Evolutionary conservation across 2,888 invertebrate species (phyloP).

Genomic region (Suillia variegata): DNA sequence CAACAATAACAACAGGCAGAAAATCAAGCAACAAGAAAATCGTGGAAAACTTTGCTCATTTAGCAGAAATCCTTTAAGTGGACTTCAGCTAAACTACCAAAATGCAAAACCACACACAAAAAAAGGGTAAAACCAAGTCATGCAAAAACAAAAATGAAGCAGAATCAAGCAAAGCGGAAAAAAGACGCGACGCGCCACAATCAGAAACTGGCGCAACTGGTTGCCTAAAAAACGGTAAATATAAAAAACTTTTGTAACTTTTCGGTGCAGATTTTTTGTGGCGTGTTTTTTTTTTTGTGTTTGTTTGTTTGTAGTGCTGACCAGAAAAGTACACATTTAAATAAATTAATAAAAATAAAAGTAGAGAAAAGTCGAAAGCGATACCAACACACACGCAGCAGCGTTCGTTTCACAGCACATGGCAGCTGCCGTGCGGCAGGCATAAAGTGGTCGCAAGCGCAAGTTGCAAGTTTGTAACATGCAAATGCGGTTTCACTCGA

Average conservation of each 20-base stretch:
- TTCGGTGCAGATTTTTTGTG: not conserved
- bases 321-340: no score
- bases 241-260: no score
- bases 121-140: not conserved
- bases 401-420: no score
- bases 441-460: no score
- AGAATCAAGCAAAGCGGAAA: not conserved
- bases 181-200: not conserved
- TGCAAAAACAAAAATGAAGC: not conserved
- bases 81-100: not conserved
- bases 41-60: not conserved
- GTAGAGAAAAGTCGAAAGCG: no score
- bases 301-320: no score
- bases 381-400: not conserved
- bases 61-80: slow-evolving; percentile 6
- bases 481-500: not conserved
- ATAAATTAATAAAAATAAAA: not conserved
- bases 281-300: not conserved
- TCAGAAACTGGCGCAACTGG: no score
- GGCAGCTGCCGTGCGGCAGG: no score
- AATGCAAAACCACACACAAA: not conserved
- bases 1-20: not conserved
- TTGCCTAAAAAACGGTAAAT: no score
- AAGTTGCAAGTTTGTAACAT: not conserved
- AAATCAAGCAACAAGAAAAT: not conserved